These are phyloP conservation scores for Girardia tigrina DNA, from an alignment of 2,888 invertebrate species.

Conservation along the genomic window DNA sequence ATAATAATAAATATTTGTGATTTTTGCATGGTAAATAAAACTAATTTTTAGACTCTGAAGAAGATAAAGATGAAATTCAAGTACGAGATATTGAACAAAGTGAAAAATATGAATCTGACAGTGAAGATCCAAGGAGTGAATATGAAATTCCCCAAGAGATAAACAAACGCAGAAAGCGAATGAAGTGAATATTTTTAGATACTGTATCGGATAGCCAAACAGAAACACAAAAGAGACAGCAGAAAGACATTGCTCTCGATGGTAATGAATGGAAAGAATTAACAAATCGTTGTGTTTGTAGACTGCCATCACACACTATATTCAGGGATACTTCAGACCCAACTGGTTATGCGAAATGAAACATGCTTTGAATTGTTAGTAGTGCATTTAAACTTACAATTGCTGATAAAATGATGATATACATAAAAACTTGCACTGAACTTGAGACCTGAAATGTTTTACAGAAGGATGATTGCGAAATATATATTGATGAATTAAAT, in stretches of 20 bases:
- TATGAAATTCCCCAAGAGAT: background rate
- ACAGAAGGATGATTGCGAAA: background rate
- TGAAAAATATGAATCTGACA: background rate
- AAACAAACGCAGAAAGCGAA: slow-evolving; percentile 11
- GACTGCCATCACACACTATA: background rate
- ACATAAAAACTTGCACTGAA: slow-evolving; percentile 13
- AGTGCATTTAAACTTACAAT: background rate
- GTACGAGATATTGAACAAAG: background rate
- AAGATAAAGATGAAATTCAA: background rate
- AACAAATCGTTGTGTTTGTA: background rate
- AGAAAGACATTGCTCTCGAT: background rate
- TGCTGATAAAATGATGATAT: slow-evolving; percentile 2
- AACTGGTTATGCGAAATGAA: background rate
- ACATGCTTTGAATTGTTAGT: background rate
- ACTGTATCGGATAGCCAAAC: background rate
- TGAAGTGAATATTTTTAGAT: slow-evolving; percentile 12
- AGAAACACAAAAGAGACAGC: background rate
- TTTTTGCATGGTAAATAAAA: too few species aligned
- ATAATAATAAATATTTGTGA: too few species aligned
- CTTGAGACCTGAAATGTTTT: background rate
- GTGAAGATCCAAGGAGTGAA: background rate
- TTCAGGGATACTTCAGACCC: background rate
- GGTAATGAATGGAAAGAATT: background rate
- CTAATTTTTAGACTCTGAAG: too few species aligned
- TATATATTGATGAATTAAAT: too few species aligned